Evolutionary conservation across 2,797 vertebrate species (phyloP).

Genomic region (Ataeniobius toweri): DNA sequence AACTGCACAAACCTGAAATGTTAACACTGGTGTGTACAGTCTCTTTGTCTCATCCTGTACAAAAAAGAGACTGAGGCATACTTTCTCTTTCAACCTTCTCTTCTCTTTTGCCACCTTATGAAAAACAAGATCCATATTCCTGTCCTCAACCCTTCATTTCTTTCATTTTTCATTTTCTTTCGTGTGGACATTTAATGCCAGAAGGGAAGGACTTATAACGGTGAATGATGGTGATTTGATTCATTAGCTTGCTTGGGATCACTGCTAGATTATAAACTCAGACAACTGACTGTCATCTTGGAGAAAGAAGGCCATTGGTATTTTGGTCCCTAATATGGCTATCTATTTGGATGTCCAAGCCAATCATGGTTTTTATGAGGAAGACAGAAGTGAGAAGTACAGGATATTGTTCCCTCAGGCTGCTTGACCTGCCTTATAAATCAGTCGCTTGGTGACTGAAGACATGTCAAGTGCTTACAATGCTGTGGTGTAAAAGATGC

Average conservation of each 20-base stretch:
- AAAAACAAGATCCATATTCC: conserved; percentile 35
- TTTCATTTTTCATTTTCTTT: conserved; percentile 20
- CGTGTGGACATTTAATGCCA: conserved; percentile 46
- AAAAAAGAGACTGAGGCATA: conserved; percentile 5
- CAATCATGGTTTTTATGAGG: conserved; percentile 71
- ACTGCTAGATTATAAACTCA: conserved; percentile 60
- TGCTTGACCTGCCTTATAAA: conserved; percentile 61
- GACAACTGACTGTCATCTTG: conserved; percentile 70
- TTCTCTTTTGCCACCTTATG: conserved; percentile 11
- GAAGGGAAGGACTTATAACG: conserved; percentile 55
- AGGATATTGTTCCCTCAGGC: conserved; percentile 69
- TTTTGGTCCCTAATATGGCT: conserved; percentile 60
- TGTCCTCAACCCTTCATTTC: conserved; percentile 31
- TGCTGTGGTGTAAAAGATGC: conserved; percentile 52
- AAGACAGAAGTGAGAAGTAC: conserved; percentile 55
- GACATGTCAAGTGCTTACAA: conserved; percentile 53
- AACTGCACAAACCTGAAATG: background rate
- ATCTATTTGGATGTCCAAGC: conserved; percentile 70
- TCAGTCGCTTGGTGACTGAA: conserved; percentile 56
- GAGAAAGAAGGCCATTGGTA: conserved; percentile 57
- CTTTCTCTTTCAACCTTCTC: conserved; percentile 13
- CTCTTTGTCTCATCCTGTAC: background rate
- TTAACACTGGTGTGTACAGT: background rate
- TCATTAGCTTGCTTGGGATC: conserved; percentile 70
- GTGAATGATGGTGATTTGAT: conserved; percentile 67